A percentile compares a stretch with the other conserved stretches of the same genome.
phyloP scores from a whole-genome alignment of 2,797 vertebrate genomes.

The Amblyopsis hoosieri region DNA sequence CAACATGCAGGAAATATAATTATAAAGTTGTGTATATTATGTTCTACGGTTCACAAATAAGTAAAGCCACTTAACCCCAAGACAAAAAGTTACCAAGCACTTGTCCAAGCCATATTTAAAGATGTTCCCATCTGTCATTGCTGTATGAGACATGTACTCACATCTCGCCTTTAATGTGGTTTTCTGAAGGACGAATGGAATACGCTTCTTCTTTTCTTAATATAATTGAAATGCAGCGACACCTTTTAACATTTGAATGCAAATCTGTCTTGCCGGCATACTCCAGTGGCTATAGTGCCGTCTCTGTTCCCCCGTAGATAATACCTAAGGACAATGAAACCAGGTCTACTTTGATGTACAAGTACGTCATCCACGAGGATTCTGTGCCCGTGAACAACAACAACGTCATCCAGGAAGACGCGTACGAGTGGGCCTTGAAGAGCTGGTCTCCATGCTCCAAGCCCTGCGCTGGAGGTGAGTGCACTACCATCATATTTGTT shows the following conservation, averaged over 20 bases:
- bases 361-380: constrained; percentile 96
- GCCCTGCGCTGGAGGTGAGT: constrained; percentile 90
- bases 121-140: background rate
- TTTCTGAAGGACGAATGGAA: background rate
- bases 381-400: constrained; percentile 94
- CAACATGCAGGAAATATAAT: background rate
- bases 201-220: background rate
- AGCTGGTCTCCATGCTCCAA: constrained; percentile 96
- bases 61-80: too few relatives aligned
- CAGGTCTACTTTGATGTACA: constrained; percentile 90
- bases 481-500: background rate
- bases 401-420: constrained; percentile 94
- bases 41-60: background rate
- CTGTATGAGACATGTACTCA: too few relatives aligned
- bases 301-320: constrained; percentile 75
- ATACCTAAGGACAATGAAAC: constrained; percentile 93
- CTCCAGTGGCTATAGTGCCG: too few relatives aligned
- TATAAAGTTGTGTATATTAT: background rate
- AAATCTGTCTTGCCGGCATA: too few relatives aligned
- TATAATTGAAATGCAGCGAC: background rate
- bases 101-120: too few relatives aligned
- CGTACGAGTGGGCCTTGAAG: constrained; percentile 95
- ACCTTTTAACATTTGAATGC: background rate
- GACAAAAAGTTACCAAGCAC: too few relatives aligned
- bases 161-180: too few relatives aligned